Percentiles rank a stretch among this genome's conserved stretches.
These are phyloP conservation scores for Verasper variegatus DNA, from an alignment of 2,113 vertebrate genomes.

Conservation along the genomic window DNA sequence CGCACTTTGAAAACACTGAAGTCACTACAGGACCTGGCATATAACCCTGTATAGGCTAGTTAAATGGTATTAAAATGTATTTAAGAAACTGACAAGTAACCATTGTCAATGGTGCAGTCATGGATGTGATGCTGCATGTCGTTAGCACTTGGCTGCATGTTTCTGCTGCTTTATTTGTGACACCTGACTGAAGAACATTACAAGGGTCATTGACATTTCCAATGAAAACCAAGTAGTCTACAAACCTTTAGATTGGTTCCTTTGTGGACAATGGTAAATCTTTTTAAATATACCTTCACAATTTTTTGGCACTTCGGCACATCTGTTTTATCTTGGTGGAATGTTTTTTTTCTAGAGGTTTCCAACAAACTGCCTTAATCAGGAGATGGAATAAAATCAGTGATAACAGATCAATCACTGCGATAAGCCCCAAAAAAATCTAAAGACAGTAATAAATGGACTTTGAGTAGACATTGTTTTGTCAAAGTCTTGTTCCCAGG, in stretches of 20 bases:
- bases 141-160: neutral
- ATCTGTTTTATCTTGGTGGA: neutral
- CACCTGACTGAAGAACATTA: neutral
- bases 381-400: no score
- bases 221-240: slow-evolving; percentile 12
- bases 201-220: slow-evolving; percentile 5
- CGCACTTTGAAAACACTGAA: neutral
- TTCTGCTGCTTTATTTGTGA: slow-evolving; percentile 1
- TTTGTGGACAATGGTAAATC: no score
- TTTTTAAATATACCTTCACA: no score
- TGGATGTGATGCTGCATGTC: slow-evolving; percentile 5
- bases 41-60: neutral
- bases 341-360: neutral
- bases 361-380: neutral
- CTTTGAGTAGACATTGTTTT: neutral
- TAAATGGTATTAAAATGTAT: slow-evolving; percentile 12
- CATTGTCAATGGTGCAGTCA: neutral
- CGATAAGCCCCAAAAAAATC: no score
- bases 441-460: no score
- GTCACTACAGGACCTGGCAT: neutral
- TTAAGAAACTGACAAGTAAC: neutral
- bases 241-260: no score
- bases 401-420: neutral
- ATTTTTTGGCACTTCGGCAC: neutral
- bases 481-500: neutral